phyloP scores from a whole-genome alignment of 2,797 vertebrate genomes.

The Siniperca obscura region DNA sequence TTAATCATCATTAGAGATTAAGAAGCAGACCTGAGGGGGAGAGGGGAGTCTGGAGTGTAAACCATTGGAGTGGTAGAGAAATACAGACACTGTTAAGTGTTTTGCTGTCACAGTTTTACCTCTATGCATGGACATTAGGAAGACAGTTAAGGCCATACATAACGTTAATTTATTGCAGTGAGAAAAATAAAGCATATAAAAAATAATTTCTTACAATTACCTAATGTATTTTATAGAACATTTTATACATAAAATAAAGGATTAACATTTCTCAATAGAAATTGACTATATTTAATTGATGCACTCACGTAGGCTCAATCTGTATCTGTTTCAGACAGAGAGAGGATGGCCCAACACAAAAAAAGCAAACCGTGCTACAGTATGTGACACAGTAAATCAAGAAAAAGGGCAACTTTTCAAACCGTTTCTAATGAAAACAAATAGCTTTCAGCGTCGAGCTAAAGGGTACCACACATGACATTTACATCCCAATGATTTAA shows the following conservation, averaged over 20 bases:
- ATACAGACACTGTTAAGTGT: slow-evolving; percentile 34
- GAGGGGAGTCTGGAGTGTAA: slow-evolving; percentile 52
- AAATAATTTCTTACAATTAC: too few species aligned
- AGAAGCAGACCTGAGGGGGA: slow-evolving; percentile 62
- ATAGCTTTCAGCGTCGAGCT: slow-evolving; percentile 51
- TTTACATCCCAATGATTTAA: slow-evolving; percentile 72
- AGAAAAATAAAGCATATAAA: neutral
- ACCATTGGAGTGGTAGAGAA: slow-evolving; percentile 43
- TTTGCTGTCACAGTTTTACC: slow-evolving; percentile 26
- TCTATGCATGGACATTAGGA: neutral
- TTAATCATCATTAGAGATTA: slow-evolving; percentile 85
- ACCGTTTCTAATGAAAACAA: slow-evolving; percentile 71
- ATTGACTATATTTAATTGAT: slow-evolving; percentile 4
- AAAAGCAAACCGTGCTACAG: neutral
- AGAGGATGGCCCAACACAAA: neutral
- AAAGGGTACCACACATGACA: slow-evolving; percentile 69
- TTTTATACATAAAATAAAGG: neutral
- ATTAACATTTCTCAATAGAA: neutral
- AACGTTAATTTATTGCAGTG: neutral
- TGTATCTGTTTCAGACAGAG: neutral
- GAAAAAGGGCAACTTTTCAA: slow-evolving; percentile 65
- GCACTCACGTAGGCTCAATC: neutral
- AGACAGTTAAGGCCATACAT: neutral
- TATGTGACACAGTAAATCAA: slow-evolving; percentile 53
- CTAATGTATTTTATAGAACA: neutral